A percentile compares a stretch with the other conserved stretches of the same genome.
These are phyloP conservation scores for Ranitomeya variabilis DNA, from an alignment of 2,113 vertebrate genomes.

Conservation along the genomic window DNA sequence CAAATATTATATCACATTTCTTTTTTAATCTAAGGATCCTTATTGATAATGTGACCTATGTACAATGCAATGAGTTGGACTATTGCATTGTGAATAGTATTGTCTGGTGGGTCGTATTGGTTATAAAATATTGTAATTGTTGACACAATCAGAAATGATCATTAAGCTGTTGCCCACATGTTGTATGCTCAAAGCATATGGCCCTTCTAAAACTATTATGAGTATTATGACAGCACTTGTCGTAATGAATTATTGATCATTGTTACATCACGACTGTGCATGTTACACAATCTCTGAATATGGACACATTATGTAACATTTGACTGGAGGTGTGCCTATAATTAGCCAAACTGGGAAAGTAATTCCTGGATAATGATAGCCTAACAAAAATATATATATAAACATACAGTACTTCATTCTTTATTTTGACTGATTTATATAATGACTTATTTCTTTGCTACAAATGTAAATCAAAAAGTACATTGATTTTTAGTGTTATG, in stretches of 20 bases:
- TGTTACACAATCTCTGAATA: neutral
- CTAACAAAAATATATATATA: neutral
- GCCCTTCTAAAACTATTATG: neutral
- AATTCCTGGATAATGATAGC: neutral
- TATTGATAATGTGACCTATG: too few species aligned
- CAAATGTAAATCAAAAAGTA: neutral
- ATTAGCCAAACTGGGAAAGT: neutral
- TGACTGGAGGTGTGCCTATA: neutral
- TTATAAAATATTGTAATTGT: neutral
- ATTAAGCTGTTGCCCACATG: neutral
- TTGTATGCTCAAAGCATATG: neutral
- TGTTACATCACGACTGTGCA: neutral
- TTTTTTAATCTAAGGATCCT: too few species aligned
- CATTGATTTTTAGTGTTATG: too few species aligned
- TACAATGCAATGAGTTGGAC: too few species aligned
- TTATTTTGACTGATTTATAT: too few species aligned
- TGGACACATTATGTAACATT: neutral
- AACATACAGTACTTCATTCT: too few species aligned
- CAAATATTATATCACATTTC: too few species aligned
- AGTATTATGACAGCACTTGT: neutral
- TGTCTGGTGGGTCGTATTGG: neutral
- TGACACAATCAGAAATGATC: neutral
- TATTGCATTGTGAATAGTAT: neutral
- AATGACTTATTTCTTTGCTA: neutral
- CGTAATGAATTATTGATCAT: conserved; percentile 7